Base-by-base conservation (phyloP, 2,113 vertebrate species). In the Hippoglossus stenolepis region DNA sequence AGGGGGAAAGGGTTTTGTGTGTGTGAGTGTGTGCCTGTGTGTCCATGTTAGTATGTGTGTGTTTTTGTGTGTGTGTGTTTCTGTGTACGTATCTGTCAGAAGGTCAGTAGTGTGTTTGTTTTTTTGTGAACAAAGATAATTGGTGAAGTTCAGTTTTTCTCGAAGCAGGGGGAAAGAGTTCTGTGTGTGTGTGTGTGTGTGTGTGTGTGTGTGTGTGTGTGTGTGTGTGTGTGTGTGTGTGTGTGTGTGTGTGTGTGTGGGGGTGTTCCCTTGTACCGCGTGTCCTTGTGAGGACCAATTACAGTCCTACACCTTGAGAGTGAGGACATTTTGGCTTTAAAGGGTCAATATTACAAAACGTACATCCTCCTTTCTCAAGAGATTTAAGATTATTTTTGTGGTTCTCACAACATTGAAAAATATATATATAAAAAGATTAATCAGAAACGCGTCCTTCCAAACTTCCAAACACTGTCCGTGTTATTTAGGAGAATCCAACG, bases 101-200 rank as follows among this genome's bases (percentile, higher is more conserved):
- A 79, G 77, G 77, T 80, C 77, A 68, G 58, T 12, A 0, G 24
- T 24, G 45, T 72, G 60, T 66, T 72, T 23, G n/a, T 71, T 59
- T 47, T 31, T 31, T 31, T 28, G 58, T 62, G 35, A 67, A 67
- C 20, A 67, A 66, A 61, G 62, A 79, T 73, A 67, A 66, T 61
- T 79, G 77, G 62, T 61, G 64, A 73, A 56, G 47, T 73, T 66
- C 31, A 73, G 56, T 45, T 73, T 13, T 17, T 21, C 62, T 72
- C 51, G 18, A 73, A 67, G 20, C 28, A 31, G 28, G 28, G 28
- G 28, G 28, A 6, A 31, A 31, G 28, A 31, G 28, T 31, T 31
- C 28, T 4, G 28, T 28, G 28, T 28, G 28, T 59, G 58, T 60
- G 24, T 35, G 28, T 45, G 24, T 31, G 38, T 65, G 59, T 18